Evolutionary conservation across 2,888 invertebrate genomes (phyloP).

Genomic region (Dione juno): DNA sequence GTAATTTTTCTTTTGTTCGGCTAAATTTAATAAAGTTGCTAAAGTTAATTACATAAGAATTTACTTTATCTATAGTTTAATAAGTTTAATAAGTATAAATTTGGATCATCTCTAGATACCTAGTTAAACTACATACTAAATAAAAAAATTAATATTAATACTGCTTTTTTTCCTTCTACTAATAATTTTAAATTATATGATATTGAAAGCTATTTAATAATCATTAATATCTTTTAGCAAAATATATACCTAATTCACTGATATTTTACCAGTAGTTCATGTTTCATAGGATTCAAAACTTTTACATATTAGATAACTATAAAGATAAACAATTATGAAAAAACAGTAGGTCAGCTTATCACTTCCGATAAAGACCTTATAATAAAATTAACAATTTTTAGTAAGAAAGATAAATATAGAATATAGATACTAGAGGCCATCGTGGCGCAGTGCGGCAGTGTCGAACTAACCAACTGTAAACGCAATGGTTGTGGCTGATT

Average conservation of each 20-base stretch:
- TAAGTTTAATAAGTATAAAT: too few species aligned
- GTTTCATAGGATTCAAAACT: not conserved
- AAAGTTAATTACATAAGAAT: too few species aligned
- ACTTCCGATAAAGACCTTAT: not conserved
- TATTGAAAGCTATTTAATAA: not conserved
- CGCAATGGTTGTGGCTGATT: too few species aligned
- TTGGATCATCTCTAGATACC: not conserved
- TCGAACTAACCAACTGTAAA: too few species aligned
- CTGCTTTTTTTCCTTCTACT: too few species aligned
- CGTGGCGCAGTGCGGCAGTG: too few species aligned
- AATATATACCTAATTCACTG: not conserved
- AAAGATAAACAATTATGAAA: slow-evolving; percentile 2
- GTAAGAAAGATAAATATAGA: not conserved
- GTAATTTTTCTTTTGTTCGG: not conserved
- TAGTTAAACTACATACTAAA: too few species aligned
- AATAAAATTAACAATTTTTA: not conserved
- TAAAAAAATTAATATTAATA: too few species aligned
- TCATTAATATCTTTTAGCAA: not conserved
- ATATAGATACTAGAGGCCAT: not conserved
- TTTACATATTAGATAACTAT: not conserved
- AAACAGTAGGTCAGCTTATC: slow-evolving; percentile 14
- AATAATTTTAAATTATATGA: not conserved
- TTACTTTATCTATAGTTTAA: too few species aligned
- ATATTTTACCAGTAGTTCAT: not conserved
- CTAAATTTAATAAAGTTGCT: not conserved